These are phyloP conservation scores for Harpalus rufipes DNA, from an alignment of 2,888 invertebrate genomes.

Conservation along the genomic window DNA sequence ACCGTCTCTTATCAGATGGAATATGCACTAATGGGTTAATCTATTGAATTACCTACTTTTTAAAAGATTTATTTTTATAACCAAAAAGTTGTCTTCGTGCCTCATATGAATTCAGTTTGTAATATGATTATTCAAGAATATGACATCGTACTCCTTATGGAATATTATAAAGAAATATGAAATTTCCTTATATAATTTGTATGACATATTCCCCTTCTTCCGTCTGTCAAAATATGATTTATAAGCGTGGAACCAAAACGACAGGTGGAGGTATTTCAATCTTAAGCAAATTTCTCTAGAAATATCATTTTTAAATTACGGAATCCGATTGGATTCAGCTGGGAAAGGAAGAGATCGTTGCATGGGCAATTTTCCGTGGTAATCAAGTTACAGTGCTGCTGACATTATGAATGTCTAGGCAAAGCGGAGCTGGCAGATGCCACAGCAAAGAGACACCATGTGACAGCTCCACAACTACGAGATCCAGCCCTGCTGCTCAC, in stretches of 20 bases:
- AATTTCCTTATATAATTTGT: too few species aligned
- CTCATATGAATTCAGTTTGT: conserved; percentile 11
- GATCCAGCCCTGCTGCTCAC: too few species aligned
- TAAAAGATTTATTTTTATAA: too few species aligned
- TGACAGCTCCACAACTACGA: background rate
- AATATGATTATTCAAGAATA: too few species aligned
- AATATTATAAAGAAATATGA: too few species aligned
- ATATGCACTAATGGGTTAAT: too few species aligned
- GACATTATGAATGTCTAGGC: conserved; percentile 50
- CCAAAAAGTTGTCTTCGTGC: conserved; percentile 22
- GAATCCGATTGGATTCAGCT: conserved; percentile 5
- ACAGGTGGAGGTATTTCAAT: conserved; percentile 29
- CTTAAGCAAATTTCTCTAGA: conserved; percentile 3
- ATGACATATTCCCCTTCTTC: background rate
- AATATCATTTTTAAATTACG: conserved; percentile 31
- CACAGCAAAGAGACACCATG: conserved; percentile 14
- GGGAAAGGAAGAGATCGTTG: conserved; percentile 1
- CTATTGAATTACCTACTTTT: too few species aligned
- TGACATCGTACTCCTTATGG: too few species aligned
- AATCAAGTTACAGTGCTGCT: conserved; percentile 42
- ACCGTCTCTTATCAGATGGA: too few species aligned
- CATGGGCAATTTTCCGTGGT: conserved; percentile 39
- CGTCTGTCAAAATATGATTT: conserved; percentile 16
- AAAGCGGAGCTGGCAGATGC: conserved; percentile 43
- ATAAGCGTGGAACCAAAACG: background rate